Base-by-base conservation (phyloP, 2,888 invertebrate species). In the Synergus gifuensis region DNA sequence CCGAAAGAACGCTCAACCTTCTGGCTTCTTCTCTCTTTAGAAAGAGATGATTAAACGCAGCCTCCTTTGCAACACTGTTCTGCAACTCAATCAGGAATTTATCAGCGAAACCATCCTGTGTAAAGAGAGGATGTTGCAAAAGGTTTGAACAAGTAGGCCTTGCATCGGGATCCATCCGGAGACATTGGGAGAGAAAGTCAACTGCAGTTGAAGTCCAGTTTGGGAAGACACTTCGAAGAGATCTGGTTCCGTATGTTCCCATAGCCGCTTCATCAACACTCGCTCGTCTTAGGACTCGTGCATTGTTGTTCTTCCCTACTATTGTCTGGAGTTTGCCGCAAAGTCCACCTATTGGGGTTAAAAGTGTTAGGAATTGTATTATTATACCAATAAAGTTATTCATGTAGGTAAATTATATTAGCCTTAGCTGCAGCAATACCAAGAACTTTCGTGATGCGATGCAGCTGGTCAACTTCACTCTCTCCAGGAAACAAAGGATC, bases 401-500 rank as follows among this genome's bases (percentile, higher is more conserved):
- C 28, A 28, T 36, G 2, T 36, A 36, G 36, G 36, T 36, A 46
- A 28, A 54, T 54, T 63, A 14, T 36, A 28, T 73, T 14, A 22
- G 4, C 40, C 77, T 14, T 76, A 67, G 54, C 12, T 7, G 46
- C 62, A 69, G 76, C 79, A 73, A 79, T 80, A 95, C 97, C 98
- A 82, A 97, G 94, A 88, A 95, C 94, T 92, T 95, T 96, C 60
- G 96, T 96, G 83, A 98, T 97, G 83, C 96, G 94, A 86, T 96
- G 96, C 0, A 98, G 93, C 89, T 98, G 98, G 90, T 98, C 98
- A 78, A 98, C 96, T 91, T 98, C 98, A 0, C 97, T 97, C 88
- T 98, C 97, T 0, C 98, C 98, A 0, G 98, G 97, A 92, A 97
- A 97, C 76, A 98, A 91, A 0, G 98, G 97, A 87, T 97, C 96